A percentile compares a stretch with the other conserved stretches of the same genome.
Conservation (phyloP, 2,113 vertebrate species). For the Oryzias celebensis region DNA sequence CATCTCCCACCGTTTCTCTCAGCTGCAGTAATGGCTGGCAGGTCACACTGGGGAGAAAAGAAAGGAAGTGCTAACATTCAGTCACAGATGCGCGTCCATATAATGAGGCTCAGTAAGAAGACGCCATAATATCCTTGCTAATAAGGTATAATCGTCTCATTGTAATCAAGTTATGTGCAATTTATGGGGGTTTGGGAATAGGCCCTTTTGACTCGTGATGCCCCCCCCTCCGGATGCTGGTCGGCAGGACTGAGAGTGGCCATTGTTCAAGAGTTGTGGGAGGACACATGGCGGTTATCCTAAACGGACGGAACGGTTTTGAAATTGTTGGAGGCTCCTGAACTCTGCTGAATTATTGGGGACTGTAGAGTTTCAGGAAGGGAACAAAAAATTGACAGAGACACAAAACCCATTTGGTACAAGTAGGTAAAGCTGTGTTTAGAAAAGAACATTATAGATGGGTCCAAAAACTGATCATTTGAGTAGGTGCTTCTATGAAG, state of each 20-base stretch:
- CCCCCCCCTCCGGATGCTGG: constrained; percentile 45
- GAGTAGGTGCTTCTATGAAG: too few relatives aligned
- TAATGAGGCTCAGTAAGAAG: constrained; percentile 73
- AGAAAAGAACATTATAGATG: too few relatives aligned
- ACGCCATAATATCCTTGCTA: constrained; percentile 74
- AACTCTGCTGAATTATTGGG: neutral
- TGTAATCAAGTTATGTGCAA: constrained; percentile 72
- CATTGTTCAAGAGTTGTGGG: constrained; percentile 28
- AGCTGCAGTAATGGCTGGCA: constrained; percentile 64
- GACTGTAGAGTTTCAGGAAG: too few relatives aligned
- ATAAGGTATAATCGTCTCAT: constrained; percentile 77
- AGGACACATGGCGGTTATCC: constrained; percentile 9
- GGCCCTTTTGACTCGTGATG: constrained; percentile 61
- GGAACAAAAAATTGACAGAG: too few relatives aligned
- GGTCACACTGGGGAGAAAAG: constrained; percentile 54
- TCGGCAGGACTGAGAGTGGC: constrained; percentile 45
- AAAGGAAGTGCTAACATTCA: constrained; percentile 65
- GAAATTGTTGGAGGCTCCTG: neutral
- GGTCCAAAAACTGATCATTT: too few relatives aligned
- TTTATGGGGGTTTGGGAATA: constrained; percentile 67
- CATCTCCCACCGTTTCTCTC: constrained; percentile 36
- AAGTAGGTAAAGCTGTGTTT: too few relatives aligned
- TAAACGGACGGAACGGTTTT: neutral
- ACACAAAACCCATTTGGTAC: too few relatives aligned
- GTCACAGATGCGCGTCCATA: constrained; percentile 66